Conservation (phyloP, 2,797 vertebrate species). For the Nasua narica region DNA sequence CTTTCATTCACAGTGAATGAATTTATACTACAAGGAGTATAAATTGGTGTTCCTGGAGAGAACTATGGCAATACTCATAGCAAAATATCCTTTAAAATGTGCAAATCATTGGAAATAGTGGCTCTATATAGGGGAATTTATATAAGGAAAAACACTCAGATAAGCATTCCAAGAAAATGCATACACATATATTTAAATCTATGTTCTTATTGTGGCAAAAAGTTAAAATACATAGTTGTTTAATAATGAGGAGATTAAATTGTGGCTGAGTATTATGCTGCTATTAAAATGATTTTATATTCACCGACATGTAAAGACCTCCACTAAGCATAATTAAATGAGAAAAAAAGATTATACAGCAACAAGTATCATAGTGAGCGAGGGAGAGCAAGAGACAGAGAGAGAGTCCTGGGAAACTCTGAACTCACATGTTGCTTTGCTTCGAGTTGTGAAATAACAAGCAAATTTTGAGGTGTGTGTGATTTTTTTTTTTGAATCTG, state of each 20-base stretch:
- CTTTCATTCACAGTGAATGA: background rate
- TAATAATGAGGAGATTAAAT: background rate
- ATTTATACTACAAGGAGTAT: too few relatives aligned
- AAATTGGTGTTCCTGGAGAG: background rate
- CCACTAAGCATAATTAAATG: background rate
- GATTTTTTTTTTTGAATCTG: background rate
- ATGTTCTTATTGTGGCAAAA: background rate
- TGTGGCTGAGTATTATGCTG: background rate
- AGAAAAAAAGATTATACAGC: background rate
- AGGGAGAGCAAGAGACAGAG: background rate
- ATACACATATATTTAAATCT: background rate
- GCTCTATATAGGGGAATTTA: background rate
- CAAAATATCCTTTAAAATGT: background rate
- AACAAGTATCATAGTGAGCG: background rate
- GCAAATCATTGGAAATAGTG: background rate
- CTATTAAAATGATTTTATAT: slow-evolving; percentile 10
- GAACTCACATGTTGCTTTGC: background rate
- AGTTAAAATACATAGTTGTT: slow-evolving; percentile 8
- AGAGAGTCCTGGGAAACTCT: background rate
- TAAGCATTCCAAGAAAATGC: background rate
- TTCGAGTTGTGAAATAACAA: background rate
- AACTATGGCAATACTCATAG: background rate
- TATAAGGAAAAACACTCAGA: background rate
- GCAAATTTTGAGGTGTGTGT: background rate
- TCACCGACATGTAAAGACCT: background rate